Evolutionary conservation across 2,888 invertebrate genomes (phyloP), one percentile per base, ranked within the genome.

Genomic region (Tenthredo amoena): DNA sequence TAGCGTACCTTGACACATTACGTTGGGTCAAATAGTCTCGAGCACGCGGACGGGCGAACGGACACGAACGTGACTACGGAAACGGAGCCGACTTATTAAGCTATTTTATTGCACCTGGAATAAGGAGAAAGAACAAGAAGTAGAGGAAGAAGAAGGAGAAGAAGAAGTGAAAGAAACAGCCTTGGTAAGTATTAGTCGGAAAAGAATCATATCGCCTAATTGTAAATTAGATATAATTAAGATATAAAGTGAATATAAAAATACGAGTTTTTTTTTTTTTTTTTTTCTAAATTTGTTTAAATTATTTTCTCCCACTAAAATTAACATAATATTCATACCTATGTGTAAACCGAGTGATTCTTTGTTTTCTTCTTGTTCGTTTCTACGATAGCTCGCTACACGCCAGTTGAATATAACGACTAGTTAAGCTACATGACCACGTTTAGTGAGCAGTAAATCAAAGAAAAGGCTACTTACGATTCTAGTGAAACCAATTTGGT

Each of bases 381-480:
- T 18, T 7, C n/a, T 34, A 40, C 18, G 40, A 74, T 74, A 21
- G 43, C 9, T 26, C 21, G 55, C 50, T 55, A 55, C 31, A 77
- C 77, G 77, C 31, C 3, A 12, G 50, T 77, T 77, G n/a, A 55
- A 55, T 77, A 9, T 34, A 77, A 77, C 47, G 55, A 77, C 34
- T 74, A 34, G 74, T 34, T 55, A 31, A 55, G 55, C 50, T 55
- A 55, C 50, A 77, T 77, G 47, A 55, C 31, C 47, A 55, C 77
- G 77, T 77, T 50, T 76, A 89, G 86, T 87, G 87, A 87, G 85
- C 85, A 88, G 85, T 92, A 90, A 92, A 91, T 92, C 89, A 90
- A 88, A 88, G 86, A 88, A 90, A 89, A 88, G 89, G 88, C 89
- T 88, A 87, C 87, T 88, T 86, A 88, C 88, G 90, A 91, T 90